These are phyloP conservation scores for Sylvia atricapilla DNA, from an alignment of 2,113 vertebrate genomes.

Conservation along the genomic window DNA sequence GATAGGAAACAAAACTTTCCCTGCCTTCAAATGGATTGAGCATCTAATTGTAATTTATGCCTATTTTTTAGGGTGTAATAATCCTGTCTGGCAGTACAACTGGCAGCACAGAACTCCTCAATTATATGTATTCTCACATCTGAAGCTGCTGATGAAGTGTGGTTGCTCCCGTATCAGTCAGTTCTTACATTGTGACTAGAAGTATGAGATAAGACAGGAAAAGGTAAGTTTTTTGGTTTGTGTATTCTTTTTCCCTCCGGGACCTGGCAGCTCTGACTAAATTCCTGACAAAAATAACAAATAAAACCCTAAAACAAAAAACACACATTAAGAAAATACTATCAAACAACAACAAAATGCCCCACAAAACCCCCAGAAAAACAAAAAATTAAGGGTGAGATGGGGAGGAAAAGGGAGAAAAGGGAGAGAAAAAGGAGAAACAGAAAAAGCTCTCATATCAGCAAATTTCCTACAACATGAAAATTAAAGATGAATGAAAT, in stretches of 20 bases:
- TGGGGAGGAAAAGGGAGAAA: neutral
- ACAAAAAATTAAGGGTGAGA: fast-evolving
- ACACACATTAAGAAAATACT: no score
- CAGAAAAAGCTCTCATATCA: neutral
- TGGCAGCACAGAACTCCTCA: neutral
- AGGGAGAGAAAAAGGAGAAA: neutral
- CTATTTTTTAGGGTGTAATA: neutral
- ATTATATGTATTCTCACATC: neutral
- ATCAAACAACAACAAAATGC: neutral
- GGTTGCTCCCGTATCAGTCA: neutral
- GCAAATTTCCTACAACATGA: conserved; percentile 3
- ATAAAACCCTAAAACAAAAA: neutral
- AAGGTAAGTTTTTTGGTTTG: neutral
- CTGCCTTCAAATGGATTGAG: neutral
- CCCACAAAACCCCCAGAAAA: no score
- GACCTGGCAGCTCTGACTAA: neutral
- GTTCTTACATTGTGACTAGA: neutral
- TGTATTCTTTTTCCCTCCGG: neutral
- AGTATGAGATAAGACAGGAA: neutral
- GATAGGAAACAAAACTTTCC: neutral
- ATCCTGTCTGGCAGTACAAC: neutral
- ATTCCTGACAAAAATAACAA: neutral
- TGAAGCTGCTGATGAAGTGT: neutral
- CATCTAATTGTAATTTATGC: neutral
- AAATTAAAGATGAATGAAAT: conserved; percentile 65